Base-by-base conservation (phyloP, 2,888 invertebrate genomes). In the Trachelus troglodyta region DNA sequence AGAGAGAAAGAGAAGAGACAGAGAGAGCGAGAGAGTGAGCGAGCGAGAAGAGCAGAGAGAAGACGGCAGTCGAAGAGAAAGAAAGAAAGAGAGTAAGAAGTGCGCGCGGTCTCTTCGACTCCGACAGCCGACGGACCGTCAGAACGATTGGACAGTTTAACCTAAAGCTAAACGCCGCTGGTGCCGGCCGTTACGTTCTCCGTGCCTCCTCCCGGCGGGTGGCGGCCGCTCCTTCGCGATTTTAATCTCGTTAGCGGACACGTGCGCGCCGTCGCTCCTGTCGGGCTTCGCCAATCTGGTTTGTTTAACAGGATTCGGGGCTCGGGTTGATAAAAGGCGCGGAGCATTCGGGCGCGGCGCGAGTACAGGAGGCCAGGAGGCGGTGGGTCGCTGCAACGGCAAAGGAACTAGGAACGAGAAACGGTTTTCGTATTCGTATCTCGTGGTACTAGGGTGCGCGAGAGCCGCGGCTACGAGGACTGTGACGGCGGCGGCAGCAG, bases 221-320 rank as follows among this genome's bases (percentile, higher is more conserved):
- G 84, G 84, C 83, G 82, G 83, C 85, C 85, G 85, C 93, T 93
- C 93, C 93, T 92, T 93, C 93, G 92, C 93, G 93, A 93, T 93
- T 94, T 94, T 94, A 94, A 94, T 94, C 94, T 94, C 93, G 93
- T 94, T 94, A 94, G 93, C 94, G 93, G 93, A 94, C 94, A 94
- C 94, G 94, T 94, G 94, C 93, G 92, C 92, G 91, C 88, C 92
- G 92, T 92, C 93, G 93, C 92, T 84, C 77, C 77, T 81, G 93
- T 93, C 93, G 93, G 94, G 95, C 95, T 95, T 95, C 95, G 93
- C 93, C 94, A 95, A 95, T 95, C 95, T 94, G 94, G 94, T 95
- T 95, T 95, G 93, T 93, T 93, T 95, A 95, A 95, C 94, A 93
- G 93, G 95, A 95, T 95, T 95, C 94, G 92, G 93, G 93, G 93